A percentile compares a stretch with the other conserved stretches of the same genome.
These are phyloP conservation scores for Smittia aterrima DNA, from an alignment of 2,888 invertebrate species.

Conservation along the genomic window DNA sequence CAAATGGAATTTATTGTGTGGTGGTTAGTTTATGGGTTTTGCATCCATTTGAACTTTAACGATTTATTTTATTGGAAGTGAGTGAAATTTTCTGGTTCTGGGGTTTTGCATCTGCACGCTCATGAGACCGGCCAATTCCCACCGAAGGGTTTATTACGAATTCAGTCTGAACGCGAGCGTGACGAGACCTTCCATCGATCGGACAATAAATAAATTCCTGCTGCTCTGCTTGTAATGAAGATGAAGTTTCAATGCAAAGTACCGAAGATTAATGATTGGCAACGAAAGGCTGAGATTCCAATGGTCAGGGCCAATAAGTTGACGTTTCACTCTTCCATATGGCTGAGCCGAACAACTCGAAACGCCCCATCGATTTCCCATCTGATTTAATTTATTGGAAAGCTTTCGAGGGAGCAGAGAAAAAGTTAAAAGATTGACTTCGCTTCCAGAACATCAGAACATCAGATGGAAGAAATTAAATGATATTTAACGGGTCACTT, in stretches of 20 bases:
- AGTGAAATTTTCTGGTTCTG: neutral
- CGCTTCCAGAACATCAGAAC: neutral
- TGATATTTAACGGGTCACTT: conserved; percentile 37
- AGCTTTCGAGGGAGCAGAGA: neutral
- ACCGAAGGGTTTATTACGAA: neutral
- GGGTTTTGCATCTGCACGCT: neutral
- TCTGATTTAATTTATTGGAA: conserved; percentile 21
- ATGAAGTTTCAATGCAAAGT: conserved; percentile 1
- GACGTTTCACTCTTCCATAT: conserved; percentile 23
- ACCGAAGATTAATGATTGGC: conserved; percentile 2
- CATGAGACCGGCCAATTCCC: neutral
- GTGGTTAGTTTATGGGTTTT: conserved; percentile 11
- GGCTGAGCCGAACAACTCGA: neutral
- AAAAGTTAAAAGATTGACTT: neutral
- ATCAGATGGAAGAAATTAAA: conserved; percentile 29
- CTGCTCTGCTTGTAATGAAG: neutral
- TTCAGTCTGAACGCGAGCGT: neutral
- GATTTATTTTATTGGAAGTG: conserved; percentile 23
- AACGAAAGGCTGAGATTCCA: neutral
- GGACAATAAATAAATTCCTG: neutral
- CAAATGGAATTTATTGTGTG: conserved; percentile 23
- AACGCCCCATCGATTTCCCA: conserved; percentile 23
- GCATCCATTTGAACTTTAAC: conserved; percentile 30
- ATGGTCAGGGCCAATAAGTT: conserved; percentile 11
- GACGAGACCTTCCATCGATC: neutral